These are phyloP conservation scores for Caenorhabditis becei DNA, from an alignment of 2,888 invertebrate genomes.

Conservation along the genomic window DNA sequence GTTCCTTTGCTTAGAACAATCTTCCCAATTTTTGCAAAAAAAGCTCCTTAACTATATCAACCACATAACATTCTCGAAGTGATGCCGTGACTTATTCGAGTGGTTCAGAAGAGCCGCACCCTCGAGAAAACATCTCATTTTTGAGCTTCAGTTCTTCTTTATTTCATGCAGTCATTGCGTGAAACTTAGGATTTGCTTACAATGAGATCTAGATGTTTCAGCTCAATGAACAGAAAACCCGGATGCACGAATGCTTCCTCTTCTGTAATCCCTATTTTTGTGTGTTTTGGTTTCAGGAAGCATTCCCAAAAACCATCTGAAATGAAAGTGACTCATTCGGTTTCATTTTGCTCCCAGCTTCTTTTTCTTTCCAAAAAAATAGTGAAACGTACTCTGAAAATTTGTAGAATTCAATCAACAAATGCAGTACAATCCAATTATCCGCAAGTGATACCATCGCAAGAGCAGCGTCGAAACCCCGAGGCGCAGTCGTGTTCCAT, in stretches of 20 bases:
- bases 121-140: no score
- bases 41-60: no score
- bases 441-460: conserved; percentile 59
- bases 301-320: background rate
- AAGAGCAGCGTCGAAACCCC: conserved; percentile 1
- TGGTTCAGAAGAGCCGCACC: background rate
- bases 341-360: background rate
- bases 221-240: no score
- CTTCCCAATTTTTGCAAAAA: no score
- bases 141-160: background rate
- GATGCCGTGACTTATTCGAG: background rate
- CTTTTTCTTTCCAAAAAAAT: conserved; percentile 16
- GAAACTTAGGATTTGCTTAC: no score
- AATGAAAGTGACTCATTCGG: conserved; percentile 1
- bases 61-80: no score
- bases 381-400: conserved; percentile 58
- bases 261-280: conserved; percentile 8
- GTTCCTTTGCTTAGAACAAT: no score
- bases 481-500: conserved; percentile 30
- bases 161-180: background rate
- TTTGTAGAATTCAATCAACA: conserved; percentile 57
- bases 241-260: background rate
- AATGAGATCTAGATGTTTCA: no score
- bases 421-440: conserved; percentile 55
- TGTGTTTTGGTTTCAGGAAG: no score